Evolutionary conservation across 2,888 invertebrate species (phyloP), one percentile per base, ranked within the genome.

Genomic region (Andrena chrysosceles): DNA sequence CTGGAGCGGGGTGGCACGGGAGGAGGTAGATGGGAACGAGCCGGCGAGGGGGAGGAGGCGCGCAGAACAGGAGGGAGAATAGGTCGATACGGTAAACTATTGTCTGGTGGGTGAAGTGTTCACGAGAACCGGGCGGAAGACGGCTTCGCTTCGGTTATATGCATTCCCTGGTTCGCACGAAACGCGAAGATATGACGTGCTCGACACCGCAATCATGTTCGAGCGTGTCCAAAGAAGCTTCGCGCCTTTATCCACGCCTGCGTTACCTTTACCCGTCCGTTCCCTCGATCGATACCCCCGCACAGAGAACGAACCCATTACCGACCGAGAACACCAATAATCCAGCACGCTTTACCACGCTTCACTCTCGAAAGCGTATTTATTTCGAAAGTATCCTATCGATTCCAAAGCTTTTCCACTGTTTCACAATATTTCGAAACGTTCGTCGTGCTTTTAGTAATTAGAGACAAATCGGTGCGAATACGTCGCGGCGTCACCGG

Each of bases 1-100:
- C 80, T 82, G 74, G 64, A 83, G 75, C 80, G 87, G 81, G 83
- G 84, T 77, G 81, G 82, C 77, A 79, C 77, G 81, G 78, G 81
- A 76, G 54, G 54, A 81, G 82, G 82, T 87, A 68, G 87, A 82
- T 78, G 87, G 74, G 85, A 81, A 85, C 63, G 79, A 77, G 62
- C 54, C 67, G 69, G 62, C 68, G 77, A 56, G 63, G 75, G 64
- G 49, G 69, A 70, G 52, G 59, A 60, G 68, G 63, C 7, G 54
- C 20, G 35, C 69, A 63, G 79, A 35, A 31, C 67, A 63, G 76
- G 72, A 83, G 85, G 80, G 81, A 88, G 88, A 87, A 85, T 89
- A 91, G 92, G 92, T 92, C 91, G 92, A 92, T 92, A 92, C 91
- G 91, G 90, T 91, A 91, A 91, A 91, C 91, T 92, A 91, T 92